phyloP scores from a whole-genome alignment of 2,888 invertebrate species.

The Tricholauxania praeusta region DNA sequence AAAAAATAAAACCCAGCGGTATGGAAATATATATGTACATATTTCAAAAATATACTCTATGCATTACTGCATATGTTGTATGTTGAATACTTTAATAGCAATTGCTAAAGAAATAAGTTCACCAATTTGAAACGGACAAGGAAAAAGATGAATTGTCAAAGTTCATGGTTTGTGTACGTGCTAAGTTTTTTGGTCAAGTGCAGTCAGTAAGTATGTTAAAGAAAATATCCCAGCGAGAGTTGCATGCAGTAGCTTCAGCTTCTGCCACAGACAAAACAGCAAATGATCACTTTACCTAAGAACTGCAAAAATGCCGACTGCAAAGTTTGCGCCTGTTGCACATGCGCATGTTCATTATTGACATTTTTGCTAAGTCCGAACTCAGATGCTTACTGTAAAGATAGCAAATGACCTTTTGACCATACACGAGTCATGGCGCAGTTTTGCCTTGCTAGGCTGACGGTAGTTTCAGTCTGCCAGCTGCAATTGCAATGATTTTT shows the following conservation, averaged over 20 bases:
- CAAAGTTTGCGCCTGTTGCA: not conserved
- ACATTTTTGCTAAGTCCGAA: conserved; percentile 18
- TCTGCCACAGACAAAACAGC: not conserved
- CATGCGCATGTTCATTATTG: conserved; percentile 16
- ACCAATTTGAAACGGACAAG: conserved; percentile 41
- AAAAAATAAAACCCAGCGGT: conserved; percentile 13
- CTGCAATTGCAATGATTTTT: conserved; percentile 17
- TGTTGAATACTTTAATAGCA: not conserved
- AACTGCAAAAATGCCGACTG: not conserved
- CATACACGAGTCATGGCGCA: conserved; percentile 14
- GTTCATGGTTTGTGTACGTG: conserved; percentile 64
- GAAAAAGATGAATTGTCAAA: conserved; percentile 56
- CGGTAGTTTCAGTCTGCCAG: conserved; percentile 3
- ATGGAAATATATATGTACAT: not conserved
- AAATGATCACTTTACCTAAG: conserved; percentile 1
- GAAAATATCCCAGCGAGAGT: not conserved
- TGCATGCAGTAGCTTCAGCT: conserved; percentile 28
- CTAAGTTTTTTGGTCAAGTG: conserved; percentile 41
- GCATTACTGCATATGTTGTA: not conserved
- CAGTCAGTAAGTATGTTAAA: not conserved
- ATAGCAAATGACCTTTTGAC: conserved; percentile 17
- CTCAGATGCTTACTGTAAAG: not conserved
- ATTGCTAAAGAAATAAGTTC: conserved; percentile 43
- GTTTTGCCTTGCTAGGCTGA: not conserved
- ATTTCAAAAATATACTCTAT: not conserved